Percentiles rank a stretch among this genome's conserved stretches.
These are phyloP conservation scores for Drosophila niveifrons DNA, from an alignment of 2,888 invertebrate genomes.

Conservation along the genomic window DNA sequence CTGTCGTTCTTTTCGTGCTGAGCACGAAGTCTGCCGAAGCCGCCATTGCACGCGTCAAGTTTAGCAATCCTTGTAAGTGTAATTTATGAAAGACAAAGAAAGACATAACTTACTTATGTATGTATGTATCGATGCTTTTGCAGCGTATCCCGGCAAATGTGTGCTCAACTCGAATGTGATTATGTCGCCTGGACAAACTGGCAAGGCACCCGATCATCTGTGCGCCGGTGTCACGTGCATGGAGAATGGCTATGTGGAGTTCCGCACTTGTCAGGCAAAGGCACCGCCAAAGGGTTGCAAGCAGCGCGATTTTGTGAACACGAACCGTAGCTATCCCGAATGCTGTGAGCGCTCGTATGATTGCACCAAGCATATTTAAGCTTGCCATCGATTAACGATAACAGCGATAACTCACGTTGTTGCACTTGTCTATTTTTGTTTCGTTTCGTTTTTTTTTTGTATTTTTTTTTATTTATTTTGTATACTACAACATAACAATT, in stretches of 20 bases:
- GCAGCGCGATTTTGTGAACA: slow-evolving; percentile 79
- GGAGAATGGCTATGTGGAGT: slow-evolving; percentile 63
- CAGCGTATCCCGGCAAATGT: slow-evolving; percentile 81
- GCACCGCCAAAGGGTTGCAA: slow-evolving; percentile 82
- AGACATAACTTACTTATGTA: neutral
- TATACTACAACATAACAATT: slow-evolving; percentile 81
- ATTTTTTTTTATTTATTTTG: slow-evolving; percentile 70
- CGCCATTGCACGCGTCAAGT: slow-evolving; percentile 65
- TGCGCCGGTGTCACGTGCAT: slow-evolving; percentile 77
- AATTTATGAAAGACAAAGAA: neutral
- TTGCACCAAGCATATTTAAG: slow-evolving; percentile 69
- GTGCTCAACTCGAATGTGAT: slow-evolving; percentile 63
- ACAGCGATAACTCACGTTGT: slow-evolving; percentile 5
- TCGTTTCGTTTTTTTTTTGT: slow-evolving; percentile 11
- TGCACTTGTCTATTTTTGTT: slow-evolving; percentile 3
- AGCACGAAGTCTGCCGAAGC: slow-evolving; percentile 52
- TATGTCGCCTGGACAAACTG: slow-evolving; percentile 77
- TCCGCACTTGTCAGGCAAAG: slow-evolving; percentile 73
- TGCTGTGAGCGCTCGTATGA: slow-evolving; percentile 81
- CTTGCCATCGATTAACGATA: neutral
- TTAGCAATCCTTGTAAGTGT: slow-evolving; percentile 75
- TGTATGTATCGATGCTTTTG: neutral
- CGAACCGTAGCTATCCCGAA: slow-evolving; percentile 72
- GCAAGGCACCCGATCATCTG: slow-evolving; percentile 78
- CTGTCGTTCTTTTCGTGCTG: slow-evolving; percentile 29